phyloP scores from a whole-genome alignment of 2,113 vertebrate genomes.

The Turdus rufiventris region DNA sequence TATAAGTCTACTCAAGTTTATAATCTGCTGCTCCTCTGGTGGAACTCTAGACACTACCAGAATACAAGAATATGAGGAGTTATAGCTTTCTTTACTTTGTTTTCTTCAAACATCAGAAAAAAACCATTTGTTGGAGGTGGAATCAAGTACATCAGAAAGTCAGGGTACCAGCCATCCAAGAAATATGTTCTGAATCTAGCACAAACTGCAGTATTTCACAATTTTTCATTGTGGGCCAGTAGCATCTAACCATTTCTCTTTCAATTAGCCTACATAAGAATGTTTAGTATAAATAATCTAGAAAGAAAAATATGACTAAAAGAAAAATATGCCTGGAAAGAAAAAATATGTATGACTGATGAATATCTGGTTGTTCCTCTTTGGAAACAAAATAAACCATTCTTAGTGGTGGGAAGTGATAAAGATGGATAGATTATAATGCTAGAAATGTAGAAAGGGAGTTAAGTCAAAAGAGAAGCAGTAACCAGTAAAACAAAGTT shows the following conservation, averaged over 20 bases:
- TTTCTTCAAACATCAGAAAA: neutral
- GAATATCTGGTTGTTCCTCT: neutral
- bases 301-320: neutral
- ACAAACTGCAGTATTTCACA: neutral
- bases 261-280: neutral
- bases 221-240: neutral
- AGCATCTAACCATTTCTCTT: neutral
- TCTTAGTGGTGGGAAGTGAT: neutral
- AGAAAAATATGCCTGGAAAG: neutral
- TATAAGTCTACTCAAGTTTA: neutral
- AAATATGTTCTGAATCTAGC: neutral
- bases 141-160: neutral
- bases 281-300: neutral
- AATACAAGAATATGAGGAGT: neutral
- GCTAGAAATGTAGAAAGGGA: neutral
- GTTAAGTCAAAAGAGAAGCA: neutral
- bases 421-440: neutral
- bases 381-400: neutral
- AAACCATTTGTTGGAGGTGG: neutral
- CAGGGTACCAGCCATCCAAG: fast-evolving
- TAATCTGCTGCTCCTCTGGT: neutral
- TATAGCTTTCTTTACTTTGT: neutral
- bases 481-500: neutral
- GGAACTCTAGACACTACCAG: neutral
- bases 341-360: neutral